Evolutionary conservation across 2,797 vertebrate genomes (phyloP), one percentile per base, ranked within the genome.

Genomic region (Gallinago nigripennis): DNA sequence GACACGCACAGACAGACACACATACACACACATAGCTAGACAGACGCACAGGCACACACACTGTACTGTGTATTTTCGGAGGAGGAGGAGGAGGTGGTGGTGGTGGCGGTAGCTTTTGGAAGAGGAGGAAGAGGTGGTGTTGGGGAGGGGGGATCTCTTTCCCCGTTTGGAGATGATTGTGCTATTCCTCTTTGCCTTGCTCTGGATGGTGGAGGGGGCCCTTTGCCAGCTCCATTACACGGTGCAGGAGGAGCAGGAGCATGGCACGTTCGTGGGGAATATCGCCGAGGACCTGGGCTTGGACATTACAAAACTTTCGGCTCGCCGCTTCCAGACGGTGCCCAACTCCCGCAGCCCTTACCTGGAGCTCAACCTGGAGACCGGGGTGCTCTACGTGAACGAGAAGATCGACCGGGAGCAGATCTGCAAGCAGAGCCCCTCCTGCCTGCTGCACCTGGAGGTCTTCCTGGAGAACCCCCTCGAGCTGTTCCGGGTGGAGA

Each of bases 271-370:
- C 97, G 99, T 99, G 98, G 99, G 99, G 85, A 99, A 99, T 98
- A 99, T 99, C 94, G 99, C 99, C 35, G 99, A 99, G 98, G 99
- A 99, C 96, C 98, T 99, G 98, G 99, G 99, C 87, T 98, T 99
- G 98, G 99, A 99, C 98, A 98, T 99, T 94, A 99, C 99, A 96
- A 99, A 99, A 98, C 98, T 99, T 98, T 98, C 98, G 45, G 98
- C 99, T 58, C 99, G 99, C 86, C 98, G 99, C 60, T 99, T 99
- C 96, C 99, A 99, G 97, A 99, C 99, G 70, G 99, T 99, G 92
- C 98, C 99, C 86, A 99, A 98, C 94, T 99, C 99, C 6, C 98
- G 99, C 88, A 98, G 98, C 85, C 99, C 99, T 41, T 99, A 99
- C 96, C 97, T 99, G 98, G 99, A 99, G 95, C 99, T 99, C 95